Evolutionary conservation across 2,797 vertebrate genomes (phyloP), one percentile per base, ranked within the genome.

Genomic region (Margarornis squamiger): DNA sequence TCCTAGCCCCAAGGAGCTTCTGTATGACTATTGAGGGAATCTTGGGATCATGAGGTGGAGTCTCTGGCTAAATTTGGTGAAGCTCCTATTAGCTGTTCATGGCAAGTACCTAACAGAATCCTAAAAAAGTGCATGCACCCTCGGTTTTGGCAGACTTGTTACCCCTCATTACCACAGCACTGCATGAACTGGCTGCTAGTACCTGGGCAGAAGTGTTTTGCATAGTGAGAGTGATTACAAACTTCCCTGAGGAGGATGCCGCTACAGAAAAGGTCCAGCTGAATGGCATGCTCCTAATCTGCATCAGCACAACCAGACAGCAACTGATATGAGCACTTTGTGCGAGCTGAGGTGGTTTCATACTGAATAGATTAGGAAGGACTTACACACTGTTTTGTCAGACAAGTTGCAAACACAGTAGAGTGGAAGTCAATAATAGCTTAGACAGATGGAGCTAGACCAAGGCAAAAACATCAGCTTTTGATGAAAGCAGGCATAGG

Each of bases 161-260:
- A 23, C 7, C 10, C n/a, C 36, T 74, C 20, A 36, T 39, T 17
- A 43, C 19, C 27, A 21, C 23, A 41, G 55, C 10, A 26, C 49
- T 23, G 5, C 15, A 27, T 23, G 21, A 83, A 88, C 10, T 70
- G 36, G 19, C 43, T 30, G n/a, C 24, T n/a, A 55, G 30, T 21
- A 54, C 52, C 30, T 51, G 1, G 7, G 57, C 13, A 38, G 19
- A 78, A 70, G 39, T 23, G 36, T 45, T 93, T 48, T 0, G 1
- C 0, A 0, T 27, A 15, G n/a, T 3, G 0, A 19, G 6, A 48
- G 18, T 2, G 11, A 65, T 49, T 13, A 70, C 38, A 82, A 85
- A 71, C 26, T 18, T 67, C 45, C 4, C 23, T 34, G 12, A 39
- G 62, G 14, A 75, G 41, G 45, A 61, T 22, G 48, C 22, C 52